Evolutionary conservation across 2,797 vertebrate species (phyloP).

Genomic region (Delichon dasypus): DNA sequence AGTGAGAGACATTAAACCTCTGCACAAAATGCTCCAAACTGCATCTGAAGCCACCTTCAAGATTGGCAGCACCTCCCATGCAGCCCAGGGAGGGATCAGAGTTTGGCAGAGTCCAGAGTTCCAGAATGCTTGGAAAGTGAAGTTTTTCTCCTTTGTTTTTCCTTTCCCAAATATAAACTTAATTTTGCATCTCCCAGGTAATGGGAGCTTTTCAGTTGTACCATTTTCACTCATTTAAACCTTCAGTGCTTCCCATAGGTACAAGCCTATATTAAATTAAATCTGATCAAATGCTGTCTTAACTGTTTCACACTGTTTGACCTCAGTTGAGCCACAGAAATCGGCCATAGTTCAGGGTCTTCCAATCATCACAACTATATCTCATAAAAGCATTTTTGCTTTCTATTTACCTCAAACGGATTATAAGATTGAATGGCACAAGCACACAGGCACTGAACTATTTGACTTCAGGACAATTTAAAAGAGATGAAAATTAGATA

Average conservation of each 20-base stretch:
- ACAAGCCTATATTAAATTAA: background rate
- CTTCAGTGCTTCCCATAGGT: background rate
- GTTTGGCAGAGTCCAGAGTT: background rate
- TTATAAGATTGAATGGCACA: background rate
- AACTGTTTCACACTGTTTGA: background rate
- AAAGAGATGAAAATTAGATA: background rate
- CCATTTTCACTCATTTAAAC: background rate
- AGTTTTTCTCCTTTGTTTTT: background rate
- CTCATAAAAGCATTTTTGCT: background rate
- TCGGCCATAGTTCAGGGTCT: background rate
- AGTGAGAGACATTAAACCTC: background rate
- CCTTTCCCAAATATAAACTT: background rate
- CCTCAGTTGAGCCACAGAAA: background rate
- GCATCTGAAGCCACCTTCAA: background rate
- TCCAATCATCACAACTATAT: background rate
- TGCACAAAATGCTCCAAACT: background rate
- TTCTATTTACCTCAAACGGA: background rate
- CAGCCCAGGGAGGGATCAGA: background rate
- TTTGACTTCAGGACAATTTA: background rate
- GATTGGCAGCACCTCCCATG: background rate
- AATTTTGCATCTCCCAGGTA: background rate
- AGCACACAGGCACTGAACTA: background rate
- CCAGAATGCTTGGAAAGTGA: rapidly evolving
- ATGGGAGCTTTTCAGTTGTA: background rate
- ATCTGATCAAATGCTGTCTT: background rate